Base-by-base conservation (phyloP, 1,140 invertebrate genomes). In the Sminthurides bifidus region DNA sequence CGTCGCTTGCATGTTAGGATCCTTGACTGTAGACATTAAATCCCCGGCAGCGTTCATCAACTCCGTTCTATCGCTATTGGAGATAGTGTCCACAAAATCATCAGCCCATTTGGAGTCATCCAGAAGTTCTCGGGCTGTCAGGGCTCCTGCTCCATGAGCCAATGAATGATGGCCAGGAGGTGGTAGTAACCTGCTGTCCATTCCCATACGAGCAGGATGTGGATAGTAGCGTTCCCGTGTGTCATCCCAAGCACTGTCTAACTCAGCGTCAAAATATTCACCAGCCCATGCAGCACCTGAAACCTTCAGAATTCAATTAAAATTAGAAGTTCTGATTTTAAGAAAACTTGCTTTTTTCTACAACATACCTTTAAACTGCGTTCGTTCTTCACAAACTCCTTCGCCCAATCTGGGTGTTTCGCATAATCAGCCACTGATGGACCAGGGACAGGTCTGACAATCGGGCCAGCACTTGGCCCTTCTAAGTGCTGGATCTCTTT, bases 401-500 rank as follows among this genome's bases (percentile, higher is more conserved):
- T 35, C 24, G 53, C 49, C 53, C 53, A 58, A 27, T 58, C 56
- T 35, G 26, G 15, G 24, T 49, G 49, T 14, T 27, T 31, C 2
- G 55, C 50, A 19, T 51, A 35, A 41, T 57, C 55, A 8, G 38
- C 59, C 2, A 54, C 59, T 15, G 41, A 24, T 5, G 54, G 54
- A 1, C 35, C 54, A 29, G 41, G 54, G 1, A 52, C 33, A 17
- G 50, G 46, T 50, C 14, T 35, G 1, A n/a, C 29, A 26, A 43
- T 21, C 29, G 38, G 33, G 8, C 54, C 37, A 35, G 35, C 12
- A 17, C 33, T 21, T 40, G 49, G 23, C 44, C 54, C 17, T 19
- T 56, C 61, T 12, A 60, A 24, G 0, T 52, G 49, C 23, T 64
- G 58, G 21, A 64, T 60, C 44, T 64, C 61, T 41, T 58, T 38